These are phyloP conservation scores for Pantala flavescens DNA, from an alignment of 1,140 invertebrate species.

Conservation along the genomic window DNA sequence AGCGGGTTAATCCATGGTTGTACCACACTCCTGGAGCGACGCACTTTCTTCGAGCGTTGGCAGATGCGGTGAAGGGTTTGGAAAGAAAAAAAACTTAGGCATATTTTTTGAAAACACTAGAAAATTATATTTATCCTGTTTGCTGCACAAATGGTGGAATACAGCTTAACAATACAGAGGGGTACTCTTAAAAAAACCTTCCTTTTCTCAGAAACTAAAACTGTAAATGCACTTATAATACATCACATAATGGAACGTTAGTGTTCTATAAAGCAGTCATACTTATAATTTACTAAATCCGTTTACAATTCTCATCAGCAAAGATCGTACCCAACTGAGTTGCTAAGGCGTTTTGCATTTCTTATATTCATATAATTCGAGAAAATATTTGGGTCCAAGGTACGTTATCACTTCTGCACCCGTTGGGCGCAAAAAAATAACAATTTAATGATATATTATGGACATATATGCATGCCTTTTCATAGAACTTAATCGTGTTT, in stretches of 20 bases:
- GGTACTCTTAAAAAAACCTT: not conserved
- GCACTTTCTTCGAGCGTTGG: no score
- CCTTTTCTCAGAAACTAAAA: not conserved
- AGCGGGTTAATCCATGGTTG: no score
- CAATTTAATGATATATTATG: not conserved
- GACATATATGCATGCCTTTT: slow-evolving; percentile 1
- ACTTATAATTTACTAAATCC: slow-evolving; percentile 4
- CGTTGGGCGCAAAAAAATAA: not conserved
- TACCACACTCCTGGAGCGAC: no score
- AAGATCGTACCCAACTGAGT: slow-evolving; percentile 9
- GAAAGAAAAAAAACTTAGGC: not conserved
- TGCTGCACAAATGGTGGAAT: not conserved
- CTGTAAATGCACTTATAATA: not conserved
- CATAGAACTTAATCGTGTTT: not conserved
- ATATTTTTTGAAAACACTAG: not conserved
- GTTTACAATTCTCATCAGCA: not conserved
- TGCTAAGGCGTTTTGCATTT: not conserved
- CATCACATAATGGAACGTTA: slow-evolving; percentile 6
- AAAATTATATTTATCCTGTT: slow-evolving; percentile 8
- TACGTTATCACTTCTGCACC: not conserved
- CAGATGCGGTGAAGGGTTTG: not conserved
- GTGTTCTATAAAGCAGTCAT: slow-evolving; percentile 9
- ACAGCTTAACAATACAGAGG: slow-evolving; percentile 6
- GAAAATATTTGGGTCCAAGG: not conserved
- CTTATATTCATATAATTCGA: not conserved